Evolutionary conservation across 2,113 vertebrate species (phyloP).

Genomic region (Chloebia gouldiae): DNA sequence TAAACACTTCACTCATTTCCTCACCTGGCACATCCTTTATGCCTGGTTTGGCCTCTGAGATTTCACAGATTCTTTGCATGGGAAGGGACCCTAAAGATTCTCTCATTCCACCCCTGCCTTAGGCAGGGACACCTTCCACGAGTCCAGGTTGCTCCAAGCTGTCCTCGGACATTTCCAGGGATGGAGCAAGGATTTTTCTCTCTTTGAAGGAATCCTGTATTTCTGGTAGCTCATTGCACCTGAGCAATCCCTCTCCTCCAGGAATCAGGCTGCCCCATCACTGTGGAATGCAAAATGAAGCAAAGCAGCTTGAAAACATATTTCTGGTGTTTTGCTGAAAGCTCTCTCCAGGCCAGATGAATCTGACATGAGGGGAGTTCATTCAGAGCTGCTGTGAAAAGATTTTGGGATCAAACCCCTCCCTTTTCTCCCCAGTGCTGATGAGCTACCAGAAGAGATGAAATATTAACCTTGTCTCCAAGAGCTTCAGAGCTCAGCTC

Average conservation of each 20-base stretch:
- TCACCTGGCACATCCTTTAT: not conserved
- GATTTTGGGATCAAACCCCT: not conserved
- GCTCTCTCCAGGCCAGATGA: not conserved
- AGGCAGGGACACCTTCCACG: not conserved
- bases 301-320: not conserved
- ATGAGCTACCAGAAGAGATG: not conserved
- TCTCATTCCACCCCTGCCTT: not conserved
- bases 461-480: not conserved
- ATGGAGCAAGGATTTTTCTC: not conserved
- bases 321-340: not conserved
- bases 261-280: not conserved
- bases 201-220: not conserved
- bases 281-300: not conserved
- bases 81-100: not conserved
- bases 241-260: not conserved
- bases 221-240: not conserved
- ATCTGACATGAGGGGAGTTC: not conserved
- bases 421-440: not conserved
- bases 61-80: not conserved
- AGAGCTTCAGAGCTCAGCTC: not conserved
- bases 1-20: accelerated
- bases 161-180: not conserved
- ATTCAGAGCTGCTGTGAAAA: not conserved
- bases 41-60: not conserved
- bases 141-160: not conserved